Evolutionary conservation across 2,888 invertebrate species (phyloP).

Genomic region (Cephus sareptanus): DNA sequence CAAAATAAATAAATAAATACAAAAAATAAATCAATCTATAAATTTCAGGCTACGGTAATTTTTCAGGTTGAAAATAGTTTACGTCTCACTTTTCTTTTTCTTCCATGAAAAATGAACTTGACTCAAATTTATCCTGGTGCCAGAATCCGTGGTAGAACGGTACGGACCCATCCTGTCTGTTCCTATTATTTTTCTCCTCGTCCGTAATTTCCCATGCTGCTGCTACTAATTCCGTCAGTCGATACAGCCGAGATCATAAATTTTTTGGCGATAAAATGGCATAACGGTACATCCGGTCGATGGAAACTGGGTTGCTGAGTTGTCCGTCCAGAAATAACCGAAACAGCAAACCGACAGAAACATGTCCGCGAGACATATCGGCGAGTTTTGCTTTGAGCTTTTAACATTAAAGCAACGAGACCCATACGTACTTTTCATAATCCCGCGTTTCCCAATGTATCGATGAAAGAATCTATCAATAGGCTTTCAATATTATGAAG

Average conservation of each 20-base stretch:
- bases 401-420: background rate
- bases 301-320: slow-evolving; percentile 32
- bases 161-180: too few relatives aligned
- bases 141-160: too few relatives aligned
- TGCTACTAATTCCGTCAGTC: background rate
- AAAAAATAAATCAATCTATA: background rate
- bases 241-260: background rate
- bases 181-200: background rate
- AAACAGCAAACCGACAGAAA: slow-evolving; percentile 31
- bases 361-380: slow-evolving; percentile 39
- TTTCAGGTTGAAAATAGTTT: background rate
- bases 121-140: background rate
- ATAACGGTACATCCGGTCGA: slow-evolving; percentile 34
- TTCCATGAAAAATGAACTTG: background rate
- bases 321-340: slow-evolving; percentile 49
- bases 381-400: slow-evolving; percentile 1
- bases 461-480: background rate
- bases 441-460: background rate
- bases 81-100: background rate
- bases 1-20: too few relatives aligned
- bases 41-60: background rate
- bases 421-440: background rate
- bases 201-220: background rate
- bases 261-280: slow-evolving; percentile 16
- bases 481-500: background rate